These are phyloP conservation scores for Malurus cyaneus DNA, from an alignment of 2,113 vertebrate genomes.

Conservation along the genomic window DNA sequence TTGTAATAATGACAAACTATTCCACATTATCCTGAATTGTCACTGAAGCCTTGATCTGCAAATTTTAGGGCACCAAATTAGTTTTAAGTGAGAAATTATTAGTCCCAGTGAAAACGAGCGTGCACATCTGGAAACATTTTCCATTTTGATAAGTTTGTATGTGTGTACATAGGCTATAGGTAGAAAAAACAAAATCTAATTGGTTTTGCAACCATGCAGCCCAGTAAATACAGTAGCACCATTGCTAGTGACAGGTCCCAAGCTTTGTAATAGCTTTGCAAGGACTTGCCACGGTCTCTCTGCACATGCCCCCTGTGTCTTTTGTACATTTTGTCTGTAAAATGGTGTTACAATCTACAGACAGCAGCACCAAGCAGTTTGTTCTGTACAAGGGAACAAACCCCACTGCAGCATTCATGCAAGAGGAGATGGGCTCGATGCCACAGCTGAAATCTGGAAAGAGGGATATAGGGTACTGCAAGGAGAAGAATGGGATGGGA, in stretches of 20 bases:
- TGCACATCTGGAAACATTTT: not conserved
- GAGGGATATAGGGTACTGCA: accelerated
- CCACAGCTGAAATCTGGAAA: not conserved
- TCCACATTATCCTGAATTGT: not conserved
- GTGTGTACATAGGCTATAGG: not conserved
- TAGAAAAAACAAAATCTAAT: not conserved
- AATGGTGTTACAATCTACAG: not conserved
- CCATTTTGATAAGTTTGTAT: not conserved
- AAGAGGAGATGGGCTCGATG: not conserved
- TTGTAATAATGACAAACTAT: not conserved
- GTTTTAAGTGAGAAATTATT: not conserved
- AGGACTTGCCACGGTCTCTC: not conserved
- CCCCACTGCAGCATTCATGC: accelerated
- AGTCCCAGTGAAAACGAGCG: not conserved
- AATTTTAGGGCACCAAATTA: not conserved
- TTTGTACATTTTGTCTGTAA: not conserved
- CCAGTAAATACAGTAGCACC: not conserved
- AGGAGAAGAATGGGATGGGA: not conserved
- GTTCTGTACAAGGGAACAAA: not conserved
- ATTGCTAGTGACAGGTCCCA: not conserved
- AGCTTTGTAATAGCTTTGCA: not conserved
- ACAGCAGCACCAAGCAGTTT: not conserved
- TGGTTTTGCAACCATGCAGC: not conserved
- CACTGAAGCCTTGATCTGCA: not conserved
- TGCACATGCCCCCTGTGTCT: not conserved